These are phyloP conservation scores for Minunthozetes semirufus DNA, from an alignment of 2,888 invertebrate genomes.

Conservation along the genomic window DNA sequence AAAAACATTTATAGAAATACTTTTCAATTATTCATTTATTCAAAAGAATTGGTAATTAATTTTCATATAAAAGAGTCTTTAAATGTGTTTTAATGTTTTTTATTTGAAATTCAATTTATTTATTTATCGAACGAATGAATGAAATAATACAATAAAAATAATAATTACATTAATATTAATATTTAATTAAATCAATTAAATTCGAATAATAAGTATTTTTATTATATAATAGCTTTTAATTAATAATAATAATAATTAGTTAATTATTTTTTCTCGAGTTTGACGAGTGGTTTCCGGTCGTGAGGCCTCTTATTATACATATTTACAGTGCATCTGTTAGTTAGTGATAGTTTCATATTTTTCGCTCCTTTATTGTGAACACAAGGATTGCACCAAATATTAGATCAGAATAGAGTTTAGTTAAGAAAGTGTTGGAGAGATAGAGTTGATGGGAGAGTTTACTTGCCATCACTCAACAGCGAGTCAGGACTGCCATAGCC, in stretches of 20 bases:
- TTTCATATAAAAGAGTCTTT: too few species aligned
- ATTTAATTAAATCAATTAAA: not conserved
- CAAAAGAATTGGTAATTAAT: too few species aligned
- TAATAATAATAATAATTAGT: not conserved
- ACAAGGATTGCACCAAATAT: not conserved
- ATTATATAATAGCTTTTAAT: not conserved
- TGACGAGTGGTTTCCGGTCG: constrained; percentile 15
- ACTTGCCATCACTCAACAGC: constrained; percentile 48
- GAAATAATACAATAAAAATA: not conserved
- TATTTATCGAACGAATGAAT: not conserved
- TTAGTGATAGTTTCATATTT: constrained; percentile 15
- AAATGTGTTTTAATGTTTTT: not conserved
- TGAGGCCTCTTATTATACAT: constrained; percentile 22
- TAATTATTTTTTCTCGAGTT: constrained; percentile 13
- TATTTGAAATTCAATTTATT: not conserved
- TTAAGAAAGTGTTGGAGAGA: constrained; percentile 14
- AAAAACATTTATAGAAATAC: too few species aligned
- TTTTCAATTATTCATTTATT: too few species aligned
- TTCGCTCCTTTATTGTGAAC: not conserved
- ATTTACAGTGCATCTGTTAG: constrained; percentile 11
- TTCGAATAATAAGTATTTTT: not conserved
- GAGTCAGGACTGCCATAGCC: constrained; percentile 73
- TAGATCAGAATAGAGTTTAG: not conserved
- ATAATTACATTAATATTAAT: not conserved
- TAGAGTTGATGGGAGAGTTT: constrained; percentile 16